Percentiles rank a stretch among this genome's conserved stretches.
Evolutionary conservation across 2,113 vertebrate genomes (phyloP).

Genomic region (Erpornis zantholeuca): DNA sequence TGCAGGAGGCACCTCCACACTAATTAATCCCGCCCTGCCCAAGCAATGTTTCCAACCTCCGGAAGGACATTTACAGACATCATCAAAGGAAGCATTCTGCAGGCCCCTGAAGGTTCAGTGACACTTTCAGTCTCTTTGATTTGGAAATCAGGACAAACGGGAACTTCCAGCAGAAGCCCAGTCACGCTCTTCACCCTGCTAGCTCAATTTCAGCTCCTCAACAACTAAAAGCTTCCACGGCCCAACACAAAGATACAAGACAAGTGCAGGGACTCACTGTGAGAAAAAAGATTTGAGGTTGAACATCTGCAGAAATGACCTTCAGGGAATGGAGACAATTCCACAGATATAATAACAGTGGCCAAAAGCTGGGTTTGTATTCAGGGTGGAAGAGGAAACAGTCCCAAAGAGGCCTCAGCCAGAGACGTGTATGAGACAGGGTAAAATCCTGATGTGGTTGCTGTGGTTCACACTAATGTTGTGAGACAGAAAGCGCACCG

Average conservation of each 20-base stretch:
- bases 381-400: neutral
- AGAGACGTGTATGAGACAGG: neutral
- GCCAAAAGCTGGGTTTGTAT: neutral
- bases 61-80: neutral
- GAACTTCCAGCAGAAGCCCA: conserved; percentile 29
- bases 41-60: neutral
- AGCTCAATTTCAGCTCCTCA: neutral
- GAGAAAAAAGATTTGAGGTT: neutral
- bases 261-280: neutral
- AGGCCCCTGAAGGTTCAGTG: conserved; percentile 6
- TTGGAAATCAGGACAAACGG: conserved; percentile 50
- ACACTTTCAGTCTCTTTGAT: conserved; percentile 52
- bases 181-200: neutral
- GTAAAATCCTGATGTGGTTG: neutral
- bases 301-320: neutral
- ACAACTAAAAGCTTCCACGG: neutral
- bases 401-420: neutral
- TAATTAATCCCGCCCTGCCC: conserved; percentile 13
- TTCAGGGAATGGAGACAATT: neutral
- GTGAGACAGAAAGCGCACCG: neutral
- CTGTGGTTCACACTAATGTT: neutral
- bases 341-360: neutral
- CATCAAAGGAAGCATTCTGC: conserved; percentile 44
- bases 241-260: neutral
- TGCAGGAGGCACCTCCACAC: neutral